Percentiles rank a stretch among this genome's conserved stretches.
Evolutionary conservation across 2,888 invertebrate genomes (phyloP).

Genomic region (Seladonia tumulorum): DNA sequence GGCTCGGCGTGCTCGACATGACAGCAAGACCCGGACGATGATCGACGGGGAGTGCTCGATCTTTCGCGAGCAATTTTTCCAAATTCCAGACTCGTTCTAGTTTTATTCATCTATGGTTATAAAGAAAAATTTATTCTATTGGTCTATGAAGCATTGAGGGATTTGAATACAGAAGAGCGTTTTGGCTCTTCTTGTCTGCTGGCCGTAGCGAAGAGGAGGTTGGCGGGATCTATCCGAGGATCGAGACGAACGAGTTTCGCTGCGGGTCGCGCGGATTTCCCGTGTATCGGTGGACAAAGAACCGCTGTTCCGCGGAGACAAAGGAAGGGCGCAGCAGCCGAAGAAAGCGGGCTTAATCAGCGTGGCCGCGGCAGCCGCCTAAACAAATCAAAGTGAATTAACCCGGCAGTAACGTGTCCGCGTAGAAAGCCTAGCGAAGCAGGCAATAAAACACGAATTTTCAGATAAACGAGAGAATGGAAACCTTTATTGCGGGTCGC

Average conservation of each 20-base stretch:
- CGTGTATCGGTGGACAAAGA: not conserved
- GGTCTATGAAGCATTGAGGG: too few relatives aligned
- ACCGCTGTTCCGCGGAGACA: slow-evolving; percentile 12
- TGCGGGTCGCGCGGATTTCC: not conserved
- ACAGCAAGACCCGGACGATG: not conserved
- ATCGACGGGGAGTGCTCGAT: not conserved
- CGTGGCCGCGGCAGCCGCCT: slow-evolving; percentile 3
- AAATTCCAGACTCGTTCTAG: not conserved
- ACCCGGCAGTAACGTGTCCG: slow-evolving; percentile 17
- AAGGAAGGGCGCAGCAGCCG: not conserved
- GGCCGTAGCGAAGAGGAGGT: too few relatives aligned
- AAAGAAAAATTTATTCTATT: too few relatives aligned
- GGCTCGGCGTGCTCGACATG: not conserved
- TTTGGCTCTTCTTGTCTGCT: not conserved
- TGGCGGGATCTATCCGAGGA: not conserved
- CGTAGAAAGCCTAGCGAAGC: slow-evolving; percentile 12
- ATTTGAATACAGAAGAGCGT: not conserved
- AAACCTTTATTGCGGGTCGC: slow-evolving; percentile 47
- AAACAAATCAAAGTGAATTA: slow-evolving; percentile 50
- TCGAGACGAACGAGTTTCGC: not conserved
- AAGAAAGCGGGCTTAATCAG: slow-evolving; percentile 31
- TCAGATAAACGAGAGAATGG: slow-evolving; percentile 53
- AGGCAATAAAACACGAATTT: slow-evolving; percentile 53
- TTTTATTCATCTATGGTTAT: too few relatives aligned
- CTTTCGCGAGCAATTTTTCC: not conserved